Conservation (phyloP, 2,797 vertebrate genomes). For the Coilia nasus region DNA sequence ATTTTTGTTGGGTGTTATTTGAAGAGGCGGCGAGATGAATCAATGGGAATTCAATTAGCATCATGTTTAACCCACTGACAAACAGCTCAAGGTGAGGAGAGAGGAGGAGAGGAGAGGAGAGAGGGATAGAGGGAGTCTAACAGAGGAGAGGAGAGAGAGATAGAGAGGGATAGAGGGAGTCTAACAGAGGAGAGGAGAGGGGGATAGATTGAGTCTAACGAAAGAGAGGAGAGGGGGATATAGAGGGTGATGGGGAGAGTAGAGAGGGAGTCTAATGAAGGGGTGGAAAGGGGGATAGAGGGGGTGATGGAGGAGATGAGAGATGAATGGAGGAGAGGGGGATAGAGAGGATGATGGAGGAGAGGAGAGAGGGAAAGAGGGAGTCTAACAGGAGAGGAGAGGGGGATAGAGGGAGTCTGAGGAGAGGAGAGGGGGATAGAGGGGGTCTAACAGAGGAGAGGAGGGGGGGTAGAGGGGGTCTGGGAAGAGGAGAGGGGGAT, state of each 20-base stretch:
- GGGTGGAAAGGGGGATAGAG: neutral
- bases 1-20: slow-evolving; percentile 95
- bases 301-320: neutral
- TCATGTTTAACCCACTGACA: slow-evolving; percentile 96
- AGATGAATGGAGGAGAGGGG: neutral
- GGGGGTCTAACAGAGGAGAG: neutral
- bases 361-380: neutral
- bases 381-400: neutral
- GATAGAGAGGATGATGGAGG: neutral
- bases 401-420: neutral
- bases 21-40: slow-evolving; percentile 88
- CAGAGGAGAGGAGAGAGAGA: neutral
- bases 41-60: slow-evolving; percentile 95
- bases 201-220: too few relatives aligned
- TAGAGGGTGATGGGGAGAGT: neutral
- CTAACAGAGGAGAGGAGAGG: neutral
- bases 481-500: neutral
- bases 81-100: slow-evolving; percentile 91
- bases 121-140: neutral
- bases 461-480: neutral
- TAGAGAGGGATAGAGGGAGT: neutral
- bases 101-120: neutral
- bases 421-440: neutral
- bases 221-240: neutral
- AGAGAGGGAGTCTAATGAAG: neutral